These are phyloP conservation scores for Balanococcus diminutus DNA, from an alignment of 2,888 invertebrate genomes.

Conservation along the genomic window DNA sequence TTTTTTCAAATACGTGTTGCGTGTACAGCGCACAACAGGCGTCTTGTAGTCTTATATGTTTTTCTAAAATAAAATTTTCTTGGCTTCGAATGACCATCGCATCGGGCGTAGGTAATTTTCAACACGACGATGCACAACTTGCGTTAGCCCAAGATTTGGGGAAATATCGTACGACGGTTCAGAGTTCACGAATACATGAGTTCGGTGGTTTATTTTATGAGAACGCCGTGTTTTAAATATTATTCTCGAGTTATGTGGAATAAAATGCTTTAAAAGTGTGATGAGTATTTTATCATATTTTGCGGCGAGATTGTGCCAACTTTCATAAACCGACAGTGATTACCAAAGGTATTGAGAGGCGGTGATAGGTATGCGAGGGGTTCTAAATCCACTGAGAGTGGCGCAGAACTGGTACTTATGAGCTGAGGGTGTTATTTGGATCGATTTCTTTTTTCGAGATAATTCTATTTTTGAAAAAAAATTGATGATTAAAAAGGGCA, in stretches of 20 bases:
- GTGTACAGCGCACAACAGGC: not conserved
- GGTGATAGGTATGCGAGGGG: not conserved
- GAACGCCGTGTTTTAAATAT: not conserved
- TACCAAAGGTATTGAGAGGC: not conserved
- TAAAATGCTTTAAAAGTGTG: not conserved
- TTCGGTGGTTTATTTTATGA: not conserved
- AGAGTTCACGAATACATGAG: not conserved
- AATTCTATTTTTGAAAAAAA: too few species aligned
- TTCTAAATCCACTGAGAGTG: not conserved
- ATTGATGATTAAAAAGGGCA: too few species aligned
- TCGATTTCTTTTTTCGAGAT: too few species aligned
- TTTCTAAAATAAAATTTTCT: not conserved
- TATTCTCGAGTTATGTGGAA: not conserved
- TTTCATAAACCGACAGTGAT: not conserved
- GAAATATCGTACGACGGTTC: not conserved
- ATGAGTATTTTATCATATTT: not conserved
- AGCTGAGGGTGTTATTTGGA: too few species aligned
- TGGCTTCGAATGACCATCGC: not conserved
- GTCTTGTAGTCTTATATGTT: not conserved
- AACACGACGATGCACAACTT: not conserved
- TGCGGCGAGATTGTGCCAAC: not conserved
- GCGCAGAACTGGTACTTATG: not conserved
- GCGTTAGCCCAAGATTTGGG: too few species aligned
- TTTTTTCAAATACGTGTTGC: not conserved
- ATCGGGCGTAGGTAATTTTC: not conserved